A percentile compares a stretch with the other conserved stretches of the same genome.
These are phyloP conservation scores for Hedychridium roseum DNA, from an alignment of 2,888 invertebrate species.

Conservation along the genomic window DNA sequence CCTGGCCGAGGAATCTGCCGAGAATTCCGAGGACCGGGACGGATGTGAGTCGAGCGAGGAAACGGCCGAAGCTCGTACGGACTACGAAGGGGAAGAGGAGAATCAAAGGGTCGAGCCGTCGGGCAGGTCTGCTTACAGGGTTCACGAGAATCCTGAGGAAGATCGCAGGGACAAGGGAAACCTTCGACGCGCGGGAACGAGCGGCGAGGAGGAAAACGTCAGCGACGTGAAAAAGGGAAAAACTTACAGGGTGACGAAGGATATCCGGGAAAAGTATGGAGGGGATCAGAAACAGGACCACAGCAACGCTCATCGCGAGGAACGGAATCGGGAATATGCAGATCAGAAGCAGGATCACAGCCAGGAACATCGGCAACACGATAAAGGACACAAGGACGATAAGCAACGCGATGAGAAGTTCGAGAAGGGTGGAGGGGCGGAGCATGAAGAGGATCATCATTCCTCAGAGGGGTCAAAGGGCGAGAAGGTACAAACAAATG, in stretches of 20 bases:
- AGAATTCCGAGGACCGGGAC: no score
- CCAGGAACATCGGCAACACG: conserved; percentile 18
- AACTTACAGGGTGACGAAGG: not conserved
- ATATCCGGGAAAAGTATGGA: not conserved
- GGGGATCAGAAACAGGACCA: conserved; percentile 1
- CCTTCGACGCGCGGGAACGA: conserved; percentile 21
- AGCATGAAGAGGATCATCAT: conserved; percentile 53
- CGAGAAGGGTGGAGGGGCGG: conserved; percentile 51
- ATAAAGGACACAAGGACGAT: conserved; percentile 16
- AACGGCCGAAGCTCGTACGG: no score
- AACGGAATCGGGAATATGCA: not conserved
- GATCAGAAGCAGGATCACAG: not conserved
- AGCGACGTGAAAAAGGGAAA: conserved; percentile 3
- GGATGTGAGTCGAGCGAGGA: no score
- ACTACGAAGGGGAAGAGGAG: no score
- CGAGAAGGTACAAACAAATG: conserved; percentile 58
- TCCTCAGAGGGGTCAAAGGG: conserved; percentile 50
- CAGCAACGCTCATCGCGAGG: not conserved
- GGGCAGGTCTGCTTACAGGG: no score
- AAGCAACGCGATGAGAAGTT: conserved; percentile 24
- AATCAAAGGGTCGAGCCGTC: no score
- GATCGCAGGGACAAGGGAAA: conserved; percentile 9
- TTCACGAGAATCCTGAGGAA: conserved; percentile 1
- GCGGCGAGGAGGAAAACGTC: conserved; percentile 11
- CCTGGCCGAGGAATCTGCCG: no score